Evolutionary conservation across 2,888 invertebrate species (phyloP), one percentile per base, ranked within the genome.

Genomic region (Idaea biselata): DNA sequence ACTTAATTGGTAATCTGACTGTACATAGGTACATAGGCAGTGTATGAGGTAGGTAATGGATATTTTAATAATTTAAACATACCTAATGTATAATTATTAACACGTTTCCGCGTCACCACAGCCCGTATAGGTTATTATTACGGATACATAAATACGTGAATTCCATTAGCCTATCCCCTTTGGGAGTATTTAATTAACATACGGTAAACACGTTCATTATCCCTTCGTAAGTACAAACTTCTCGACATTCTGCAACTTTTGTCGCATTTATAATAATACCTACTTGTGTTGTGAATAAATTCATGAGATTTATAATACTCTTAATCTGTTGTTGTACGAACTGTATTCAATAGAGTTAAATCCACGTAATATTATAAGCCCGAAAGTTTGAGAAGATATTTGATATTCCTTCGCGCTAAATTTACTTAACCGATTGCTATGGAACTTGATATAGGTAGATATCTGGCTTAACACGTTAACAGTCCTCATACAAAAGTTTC

Each of bases 151-250:
- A 81, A 83, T 79, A 81, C 76, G 75, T 71, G 78, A 73, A 84
- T 85, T 82, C 83, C 84, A 88, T 87, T 85, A 87, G 63, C 74
- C 71, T 68, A 82, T 77, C 80, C 86, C 56, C 86, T 79, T 73
- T 65, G 81, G 75, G 84, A 83, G 83, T 82, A 80, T 86, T 87
- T 87, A 86, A 88, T 89, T 87, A 88, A 81, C 87, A 84, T 84
- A 81, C 75, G 76, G 81, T 82, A 84, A 83, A 86, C 83, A 84
- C 81, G 77, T 84, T 83, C 77, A 83, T 83, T 84, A 86, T 84
- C 80, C 84, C 83, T 80, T 78, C 76, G 75, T 77, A 44, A 11
- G 7, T 44, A 72, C 58, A 71, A 78, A 80, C 73, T 82, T 78
- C 71, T 72, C 65, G 63, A 73, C 71, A 73, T 75, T 75, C 73